Evolutionary conservation across 2,113 vertebrate genomes (phyloP), one percentile per base, ranked within the genome.

Genomic region (Tyto alba): DNA sequence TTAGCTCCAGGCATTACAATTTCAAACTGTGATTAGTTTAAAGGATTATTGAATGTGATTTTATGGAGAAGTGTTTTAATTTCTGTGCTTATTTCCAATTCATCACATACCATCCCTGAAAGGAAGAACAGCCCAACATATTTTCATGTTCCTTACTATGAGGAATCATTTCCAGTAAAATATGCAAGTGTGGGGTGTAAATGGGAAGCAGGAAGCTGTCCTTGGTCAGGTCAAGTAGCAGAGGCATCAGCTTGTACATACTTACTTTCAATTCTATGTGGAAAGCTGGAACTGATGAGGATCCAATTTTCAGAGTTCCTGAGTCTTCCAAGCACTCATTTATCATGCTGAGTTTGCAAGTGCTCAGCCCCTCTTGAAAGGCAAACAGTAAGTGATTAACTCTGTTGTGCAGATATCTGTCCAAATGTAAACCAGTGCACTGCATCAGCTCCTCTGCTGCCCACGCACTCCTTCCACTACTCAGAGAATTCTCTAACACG

Each of bases 1-100:
- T 93, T 85, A 93, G 92, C 92, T 96, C 41, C 80, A 82, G 89
- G 88, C 80, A 62, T 91, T 82, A 73, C 41, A 50, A 11, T 90
- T 93, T 81, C 34, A 23, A 94, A 88, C 63, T 88, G 60, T 89
- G 85, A 94, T 89, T 85, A 95, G 52, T 94, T 90, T 88, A 95
- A 95, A 73, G 50, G 73, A 74, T 95, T 62, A 82, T 22, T 90
- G 77, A 90, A 90, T 47, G 38, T 5, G 4, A 73, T 87, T 89
- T 96, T 79, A 92, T 76, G 56, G 73, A 79, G 66, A 79, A 50
- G 69, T 76, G 45, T 45, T 93, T 90, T 86, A 81, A 95, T 95
- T 79, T 83, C 88, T 86, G 21, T 41, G 53, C 66, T 91, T 78
- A 68, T 86, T 95, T 90, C 64, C 66, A 81, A 50, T 68, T 87